A percentile compares a stretch with the other conserved stretches of the same genome.
phyloP scores from a whole-genome alignment of 2,113 vertebrate genomes.

The Vicugna pacos region DNA sequence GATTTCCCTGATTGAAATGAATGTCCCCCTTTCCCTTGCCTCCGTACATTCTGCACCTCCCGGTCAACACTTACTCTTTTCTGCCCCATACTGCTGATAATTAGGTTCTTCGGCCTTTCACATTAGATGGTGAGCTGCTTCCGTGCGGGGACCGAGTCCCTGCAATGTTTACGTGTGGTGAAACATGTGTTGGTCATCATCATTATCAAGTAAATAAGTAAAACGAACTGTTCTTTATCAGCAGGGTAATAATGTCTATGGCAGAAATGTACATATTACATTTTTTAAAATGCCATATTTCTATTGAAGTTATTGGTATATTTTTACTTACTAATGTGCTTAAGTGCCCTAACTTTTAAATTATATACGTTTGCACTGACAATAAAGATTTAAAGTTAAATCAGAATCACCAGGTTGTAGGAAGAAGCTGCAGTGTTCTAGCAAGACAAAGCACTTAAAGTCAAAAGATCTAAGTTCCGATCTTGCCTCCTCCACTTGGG shows the following conservation, averaged over 20 bases:
- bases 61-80: not conserved
- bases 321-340: not conserved
- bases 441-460: not conserved
- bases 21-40: not conserved
- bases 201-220: not conserved
- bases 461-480: not conserved
- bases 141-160: not conserved
- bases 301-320: not conserved
- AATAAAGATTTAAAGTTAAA: conserved; percentile 25
- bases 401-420: not conserved
- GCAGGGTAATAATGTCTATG: not conserved
- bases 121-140: not conserved
- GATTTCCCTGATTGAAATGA: not conserved
- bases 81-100: not conserved
- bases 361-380: not conserved
- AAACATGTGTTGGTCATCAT: not conserved
- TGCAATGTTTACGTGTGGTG: not conserved
- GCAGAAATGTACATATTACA: not conserved
- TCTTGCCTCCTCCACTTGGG: not conserved
- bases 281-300: not conserved
- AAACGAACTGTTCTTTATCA: not conserved
- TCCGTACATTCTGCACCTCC: not conserved
- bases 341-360: not conserved
- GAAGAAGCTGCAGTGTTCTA: not conserved
- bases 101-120: not conserved